A percentile compares a stretch with the other conserved stretches of the same genome.
These are phyloP conservation scores for Drosophila auraria DNA, from an alignment of 1,140 invertebrate genomes.

Conservation along the genomic window DNA sequence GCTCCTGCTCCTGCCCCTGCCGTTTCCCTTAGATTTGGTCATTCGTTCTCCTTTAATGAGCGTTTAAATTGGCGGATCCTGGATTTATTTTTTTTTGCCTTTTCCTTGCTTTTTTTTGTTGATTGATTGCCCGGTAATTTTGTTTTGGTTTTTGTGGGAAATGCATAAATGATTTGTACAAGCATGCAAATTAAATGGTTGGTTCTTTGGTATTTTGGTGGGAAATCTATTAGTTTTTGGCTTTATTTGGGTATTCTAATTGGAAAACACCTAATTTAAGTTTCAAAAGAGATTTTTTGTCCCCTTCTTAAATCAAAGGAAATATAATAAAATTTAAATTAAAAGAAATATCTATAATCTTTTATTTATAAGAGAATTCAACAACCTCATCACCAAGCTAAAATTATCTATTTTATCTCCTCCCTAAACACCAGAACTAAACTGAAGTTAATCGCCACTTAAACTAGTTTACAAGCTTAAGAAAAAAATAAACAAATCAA, in stretches of 20 bases:
- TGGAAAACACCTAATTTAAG: no score
- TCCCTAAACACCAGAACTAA: not conserved
- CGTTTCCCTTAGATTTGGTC: not conserved
- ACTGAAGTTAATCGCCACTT: not conserved
- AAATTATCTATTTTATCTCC: not conserved
- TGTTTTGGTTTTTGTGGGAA: conserved; percentile 8
- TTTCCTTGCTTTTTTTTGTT: conserved; percentile 33
- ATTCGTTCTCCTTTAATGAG: conserved; percentile 60
- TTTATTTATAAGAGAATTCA: no score
- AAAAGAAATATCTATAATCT: no score
- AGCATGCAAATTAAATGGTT: conserved; percentile 30
- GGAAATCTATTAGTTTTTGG: not conserved
- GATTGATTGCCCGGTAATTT: conserved; percentile 42
- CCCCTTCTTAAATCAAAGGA: no score
- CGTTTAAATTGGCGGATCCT: conserved; percentile 60
- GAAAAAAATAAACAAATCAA: not conserved
- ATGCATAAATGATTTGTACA: conserved; percentile 36
- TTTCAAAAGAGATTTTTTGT: no score
- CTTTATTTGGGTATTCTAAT: not conserved
- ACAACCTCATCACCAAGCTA: not conserved
- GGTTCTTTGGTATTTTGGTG: not conserved
- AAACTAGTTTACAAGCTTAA: not conserved
- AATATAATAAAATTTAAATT: no score
- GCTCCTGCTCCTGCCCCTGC: not conserved
- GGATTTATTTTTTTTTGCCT: conserved; percentile 21